A percentile compares a stretch with the other conserved stretches of the same genome.
phyloP scores from a whole-genome alignment of 1,140 invertebrate genomes.

The Penaeus vannamei region DNA sequence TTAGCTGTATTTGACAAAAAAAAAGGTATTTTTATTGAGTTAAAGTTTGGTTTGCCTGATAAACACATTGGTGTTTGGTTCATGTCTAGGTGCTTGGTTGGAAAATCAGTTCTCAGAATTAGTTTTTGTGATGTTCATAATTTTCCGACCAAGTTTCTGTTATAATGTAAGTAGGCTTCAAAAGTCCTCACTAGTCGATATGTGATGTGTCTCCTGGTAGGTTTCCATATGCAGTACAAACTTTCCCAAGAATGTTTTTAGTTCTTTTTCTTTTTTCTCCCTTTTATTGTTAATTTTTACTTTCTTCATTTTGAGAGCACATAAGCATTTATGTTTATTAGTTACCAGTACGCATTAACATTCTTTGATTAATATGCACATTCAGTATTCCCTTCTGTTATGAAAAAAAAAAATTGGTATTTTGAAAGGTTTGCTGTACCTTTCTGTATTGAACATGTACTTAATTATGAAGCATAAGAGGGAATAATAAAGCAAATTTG shows the following conservation, averaged over 20 bases:
- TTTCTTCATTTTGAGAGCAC: constrained; percentile 50
- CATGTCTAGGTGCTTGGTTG: constrained; percentile 53
- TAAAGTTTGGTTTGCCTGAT: constrained; percentile 49
- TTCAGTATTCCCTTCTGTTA: constrained; percentile 32
- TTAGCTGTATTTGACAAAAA: constrained; percentile 44
- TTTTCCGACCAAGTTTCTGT: constrained; percentile 53
- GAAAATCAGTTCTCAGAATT: constrained; percentile 42
- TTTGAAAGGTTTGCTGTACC: constrained; percentile 46
- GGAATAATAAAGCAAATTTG: constrained; percentile 50
- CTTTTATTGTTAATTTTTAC: constrained; percentile 53
- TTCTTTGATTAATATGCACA: constrained; percentile 39
- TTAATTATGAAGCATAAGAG: constrained; percentile 46
- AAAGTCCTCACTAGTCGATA: constrained; percentile 67
- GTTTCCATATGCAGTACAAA: constrained; percentile 68
- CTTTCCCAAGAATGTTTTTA: constrained; percentile 65
- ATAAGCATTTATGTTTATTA: constrained; percentile 64
- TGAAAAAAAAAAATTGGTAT: constrained; percentile 10
- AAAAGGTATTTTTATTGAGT: constrained; percentile 58
- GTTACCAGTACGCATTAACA: constrained; percentile 47
- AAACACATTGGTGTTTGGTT: constrained; percentile 62
- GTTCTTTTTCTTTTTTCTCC: constrained; percentile 29
- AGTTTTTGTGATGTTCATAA: constrained; percentile 49
- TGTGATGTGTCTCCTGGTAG: constrained; percentile 67
- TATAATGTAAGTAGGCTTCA: constrained; percentile 60
- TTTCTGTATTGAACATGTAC: constrained; percentile 54